phyloP scores from a whole-genome alignment of 2,888 invertebrate species.

The Acrobeloides nanus region DNA sequence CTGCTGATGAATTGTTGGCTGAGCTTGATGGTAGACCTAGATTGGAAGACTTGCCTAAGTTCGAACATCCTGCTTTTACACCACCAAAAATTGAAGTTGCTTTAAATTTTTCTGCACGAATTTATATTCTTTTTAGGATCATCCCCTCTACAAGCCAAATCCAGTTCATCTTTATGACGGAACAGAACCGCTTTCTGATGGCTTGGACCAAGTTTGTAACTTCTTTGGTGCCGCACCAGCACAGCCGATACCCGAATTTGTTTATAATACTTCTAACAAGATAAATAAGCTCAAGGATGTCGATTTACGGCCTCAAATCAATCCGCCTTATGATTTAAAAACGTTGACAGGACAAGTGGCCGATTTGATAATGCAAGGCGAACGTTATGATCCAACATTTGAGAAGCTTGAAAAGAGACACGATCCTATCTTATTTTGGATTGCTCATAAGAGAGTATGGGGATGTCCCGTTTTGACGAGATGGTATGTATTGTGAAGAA shows the following conservation, averaged over 20 bases:
- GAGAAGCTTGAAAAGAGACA: conserved; percentile 29
- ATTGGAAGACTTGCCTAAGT: conserved; percentile 5
- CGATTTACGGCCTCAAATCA: conserved; percentile 13
- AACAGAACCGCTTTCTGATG: conserved; percentile 41
- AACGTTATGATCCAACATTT: conserved; percentile 45
- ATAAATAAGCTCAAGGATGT: conserved; percentile 16
- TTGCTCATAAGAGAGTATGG: conserved; percentile 32
- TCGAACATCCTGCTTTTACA: conserved; percentile 22
- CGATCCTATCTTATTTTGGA: conserved; percentile 52
- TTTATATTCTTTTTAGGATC: conserved; percentile 22
- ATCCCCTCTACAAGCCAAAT: conserved; percentile 35
- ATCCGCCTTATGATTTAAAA: too few species aligned
- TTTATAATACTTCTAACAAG: conserved; percentile 24
- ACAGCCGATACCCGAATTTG: conserved; percentile 31
- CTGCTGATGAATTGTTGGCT: too few species aligned
- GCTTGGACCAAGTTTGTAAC: conserved; percentile 42
- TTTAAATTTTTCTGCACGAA: conserved; percentile 4
- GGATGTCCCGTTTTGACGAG: conserved; percentile 47
- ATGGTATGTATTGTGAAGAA: conserved; percentile 37
- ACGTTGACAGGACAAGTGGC: conserved; percentile 24
- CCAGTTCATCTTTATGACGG: conserved; percentile 41
- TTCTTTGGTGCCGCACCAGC: conserved; percentile 33
- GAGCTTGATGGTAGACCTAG: too few species aligned
- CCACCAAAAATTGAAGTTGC: conserved; percentile 17
- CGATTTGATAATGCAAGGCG: conserved; percentile 47